Evolutionary conservation across 2,888 invertebrate species (phyloP), one percentile per base, ranked within the genome.

Genomic region (Euproctis similis): DNA sequence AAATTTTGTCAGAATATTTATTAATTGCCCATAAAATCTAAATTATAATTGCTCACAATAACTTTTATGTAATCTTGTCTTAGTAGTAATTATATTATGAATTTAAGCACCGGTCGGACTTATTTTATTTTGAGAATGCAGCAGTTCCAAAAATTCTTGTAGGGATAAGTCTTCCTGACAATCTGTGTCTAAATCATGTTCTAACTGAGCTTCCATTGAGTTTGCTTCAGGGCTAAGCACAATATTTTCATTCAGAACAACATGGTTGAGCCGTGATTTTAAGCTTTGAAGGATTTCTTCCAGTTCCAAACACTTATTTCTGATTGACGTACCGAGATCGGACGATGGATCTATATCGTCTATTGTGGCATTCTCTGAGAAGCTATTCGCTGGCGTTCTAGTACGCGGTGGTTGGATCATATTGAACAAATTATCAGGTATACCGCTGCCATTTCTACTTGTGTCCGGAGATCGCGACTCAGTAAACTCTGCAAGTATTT

Each of bases 261-360:
- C 85, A 34, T 85, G 85, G 33, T 86, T 85, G 2, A 86, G 61
- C 3, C 85, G 70, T 6, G 85, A 80, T 39, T 86, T 86, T 8
- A 86, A 53, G 42, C 85, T 81, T 40, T 82, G 85, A 1, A 85
- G 68, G 13, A 86, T 85, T 56, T 85, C 85, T 40, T 86, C 85
- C 2, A 86, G 56, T 48, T 86, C 85, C 39, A 77, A 64, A 44
- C 85, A 85, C 50, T 85, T 85, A 42, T 81, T 84, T 53, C 84
- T 65, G 39, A 85, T 81, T 1, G 85, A 85, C 1, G 80, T 69
- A 3, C 85, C 85, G 24, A 85, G 69, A 43, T 85, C 85, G 0
- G 85, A 85, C 2, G 78, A 34, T 16, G 85, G 85, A 46, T 85
- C 85, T 39, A 85, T 85, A 44, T 85, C 85, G 31, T 85, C 84